Conservation (phyloP, 1,140 invertebrate species). For the Sycobia sp. region DNA sequence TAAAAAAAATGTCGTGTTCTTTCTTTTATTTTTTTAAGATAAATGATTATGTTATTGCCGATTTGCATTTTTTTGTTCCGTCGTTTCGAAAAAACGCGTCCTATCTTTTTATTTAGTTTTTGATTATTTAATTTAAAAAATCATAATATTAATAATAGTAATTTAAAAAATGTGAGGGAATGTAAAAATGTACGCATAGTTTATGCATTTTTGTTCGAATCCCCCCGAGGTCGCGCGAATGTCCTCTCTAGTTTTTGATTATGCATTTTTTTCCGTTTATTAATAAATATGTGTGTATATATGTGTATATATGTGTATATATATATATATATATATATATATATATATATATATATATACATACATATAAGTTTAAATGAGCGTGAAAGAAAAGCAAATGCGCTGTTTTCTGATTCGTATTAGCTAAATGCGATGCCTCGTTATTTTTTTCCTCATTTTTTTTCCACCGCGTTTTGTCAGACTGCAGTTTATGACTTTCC, state of each 20-base stretch:
- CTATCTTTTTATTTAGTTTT: neutral
- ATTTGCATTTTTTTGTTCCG: conserved; percentile 27
- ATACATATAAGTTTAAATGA: too few relatives aligned
- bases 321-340: too few relatives aligned
- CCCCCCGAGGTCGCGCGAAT: conserved; percentile 1
- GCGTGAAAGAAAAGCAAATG: neutral
- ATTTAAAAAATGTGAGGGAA: neutral
- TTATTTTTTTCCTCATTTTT: conserved; percentile 27
- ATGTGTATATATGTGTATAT: too few relatives aligned
- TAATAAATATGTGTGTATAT: too few relatives aligned
- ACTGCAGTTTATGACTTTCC: conserved; percentile 23
- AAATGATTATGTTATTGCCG: conserved; percentile 28
- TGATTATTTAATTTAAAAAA: conserved; percentile 5
- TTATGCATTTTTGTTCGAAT: conserved; percentile 25
- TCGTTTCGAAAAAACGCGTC: neutral
- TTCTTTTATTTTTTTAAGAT: conserved; percentile 26
- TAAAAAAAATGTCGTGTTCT: conserved; percentile 30
- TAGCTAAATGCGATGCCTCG: conserved; percentile 18
- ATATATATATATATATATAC: too few relatives aligned
- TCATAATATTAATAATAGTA: neutral
- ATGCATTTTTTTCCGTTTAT: conserved; percentile 29
- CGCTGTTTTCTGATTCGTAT: too few relatives aligned
- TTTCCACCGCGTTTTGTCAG: conserved; percentile 16
- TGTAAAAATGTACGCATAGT: neutral
- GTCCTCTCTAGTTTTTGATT: conserved; percentile 24